phyloP scores from a whole-genome alignment of 2,888 invertebrate species.

The Polyploca ridens region DNA sequence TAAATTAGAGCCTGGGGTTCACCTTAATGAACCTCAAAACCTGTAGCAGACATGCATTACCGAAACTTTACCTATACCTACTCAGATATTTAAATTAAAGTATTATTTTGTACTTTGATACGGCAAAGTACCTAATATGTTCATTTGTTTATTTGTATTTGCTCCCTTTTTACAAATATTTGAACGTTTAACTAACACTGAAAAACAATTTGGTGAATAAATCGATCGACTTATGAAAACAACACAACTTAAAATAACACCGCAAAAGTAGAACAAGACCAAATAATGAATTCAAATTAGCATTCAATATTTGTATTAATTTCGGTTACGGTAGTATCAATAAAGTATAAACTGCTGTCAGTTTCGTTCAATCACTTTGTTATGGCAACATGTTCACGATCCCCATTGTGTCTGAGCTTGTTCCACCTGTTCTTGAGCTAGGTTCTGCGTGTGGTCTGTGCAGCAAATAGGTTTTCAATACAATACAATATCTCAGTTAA shows the following conservation, averaged over 20 bases:
- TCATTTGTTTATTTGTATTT: slow-evolving; percentile 18
- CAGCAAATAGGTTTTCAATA: slow-evolving; percentile 20
- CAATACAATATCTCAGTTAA: slow-evolving; percentile 8
- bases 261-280: too few relatives aligned
- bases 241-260: too few relatives aligned
- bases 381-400: slow-evolving; percentile 19
- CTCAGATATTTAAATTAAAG: background rate
- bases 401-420: slow-evolving; percentile 38
- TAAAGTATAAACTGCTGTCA: background rate
- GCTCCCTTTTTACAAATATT: slow-evolving; percentile 31
- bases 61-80: background rate
- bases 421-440: slow-evolving; percentile 25
- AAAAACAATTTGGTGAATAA: background rate
- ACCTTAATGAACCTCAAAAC: slow-evolving; percentile 19
- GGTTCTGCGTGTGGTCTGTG: slow-evolving; percentile 38
- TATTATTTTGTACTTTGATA: background rate
- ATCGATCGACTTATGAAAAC: too few relatives aligned
- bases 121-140: background rate
- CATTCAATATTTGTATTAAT: background rate
- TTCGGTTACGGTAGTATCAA: background rate
- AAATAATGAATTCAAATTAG: too few relatives aligned
- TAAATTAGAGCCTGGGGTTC: slow-evolving; percentile 23
- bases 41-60: slow-evolving; percentile 10
- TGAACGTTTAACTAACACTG: too few relatives aligned
- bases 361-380: slow-evolving; percentile 7